Percentiles rank a stretch among this genome's conserved stretches.
Conservation (phyloP, 2,113 vertebrate genomes). For the Gyps fulvus region DNA sequence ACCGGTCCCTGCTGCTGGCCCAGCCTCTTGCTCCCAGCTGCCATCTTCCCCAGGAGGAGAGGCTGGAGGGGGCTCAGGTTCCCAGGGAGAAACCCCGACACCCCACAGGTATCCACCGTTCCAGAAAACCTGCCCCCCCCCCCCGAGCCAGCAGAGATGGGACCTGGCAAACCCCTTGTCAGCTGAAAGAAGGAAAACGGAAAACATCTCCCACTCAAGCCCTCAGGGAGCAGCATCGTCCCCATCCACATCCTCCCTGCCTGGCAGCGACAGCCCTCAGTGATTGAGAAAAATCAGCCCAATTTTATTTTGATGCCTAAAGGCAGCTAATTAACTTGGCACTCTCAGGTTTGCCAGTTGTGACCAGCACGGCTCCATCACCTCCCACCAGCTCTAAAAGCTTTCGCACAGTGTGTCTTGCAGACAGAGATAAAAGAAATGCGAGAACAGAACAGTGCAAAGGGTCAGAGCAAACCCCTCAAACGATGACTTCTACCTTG, state of each 20-base stretch:
- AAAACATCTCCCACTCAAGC: neutral
- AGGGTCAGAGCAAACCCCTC: neutral
- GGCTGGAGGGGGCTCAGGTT: neutral
- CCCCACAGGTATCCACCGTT: accelerated
- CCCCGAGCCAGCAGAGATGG: neutral
- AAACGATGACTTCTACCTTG: accelerated
- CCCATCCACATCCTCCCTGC: neutral
- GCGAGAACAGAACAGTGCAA: neutral
- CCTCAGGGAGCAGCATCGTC: neutral
- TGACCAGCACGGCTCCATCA: neutral
- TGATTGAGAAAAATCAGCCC: neutral
- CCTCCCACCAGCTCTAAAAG: neutral
- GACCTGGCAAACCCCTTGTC: neutral
- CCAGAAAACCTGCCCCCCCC: neutral
- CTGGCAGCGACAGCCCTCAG: neutral
- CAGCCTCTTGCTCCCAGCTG: neutral
- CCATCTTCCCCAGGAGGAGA: accelerated
- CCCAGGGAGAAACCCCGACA: neutral
- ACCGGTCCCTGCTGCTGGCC: neutral
- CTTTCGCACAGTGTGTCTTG: neutral
- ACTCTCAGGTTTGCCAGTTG: neutral
- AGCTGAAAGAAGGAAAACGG: neutral
- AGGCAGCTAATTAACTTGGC: neutral
- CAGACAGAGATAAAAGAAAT: accelerated
- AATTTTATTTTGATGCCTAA: neutral